These are phyloP conservation scores for Yponomeuta cagnagella DNA, from an alignment of 2,888 invertebrate genomes.

Conservation along the genomic window DNA sequence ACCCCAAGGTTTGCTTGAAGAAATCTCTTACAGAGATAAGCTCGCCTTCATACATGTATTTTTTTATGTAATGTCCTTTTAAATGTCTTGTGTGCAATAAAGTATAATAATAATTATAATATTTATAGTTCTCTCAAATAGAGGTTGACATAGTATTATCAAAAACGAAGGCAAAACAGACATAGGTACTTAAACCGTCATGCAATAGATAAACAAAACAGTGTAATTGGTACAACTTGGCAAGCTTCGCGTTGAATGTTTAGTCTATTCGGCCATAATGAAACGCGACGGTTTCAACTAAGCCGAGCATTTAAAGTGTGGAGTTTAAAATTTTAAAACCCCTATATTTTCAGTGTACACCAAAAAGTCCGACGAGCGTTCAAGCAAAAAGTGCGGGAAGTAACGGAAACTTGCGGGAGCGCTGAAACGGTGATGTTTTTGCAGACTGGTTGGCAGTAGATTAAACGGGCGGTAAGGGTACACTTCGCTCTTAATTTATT, in stretches of 20 bases:
- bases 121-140: too few relatives aligned
- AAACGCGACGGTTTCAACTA: neutral
- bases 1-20: too few relatives aligned
- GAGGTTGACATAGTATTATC: too few relatives aligned
- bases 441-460: neutral
- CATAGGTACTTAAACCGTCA: too few relatives aligned
- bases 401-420: neutral
- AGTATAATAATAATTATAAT: too few relatives aligned
- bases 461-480: neutral
- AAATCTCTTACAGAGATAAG: too few relatives aligned
- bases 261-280: neutral
- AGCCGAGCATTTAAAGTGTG: neutral
- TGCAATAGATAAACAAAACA: neutral
- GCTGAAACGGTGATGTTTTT: neutral
- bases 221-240: neutral
- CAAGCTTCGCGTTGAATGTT: neutral
- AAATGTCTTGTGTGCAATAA: too few relatives aligned
- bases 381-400: neutral
- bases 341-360: neutral
- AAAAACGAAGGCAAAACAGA: too few relatives aligned
- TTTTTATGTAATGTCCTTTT: too few relatives aligned
- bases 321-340: slow-evolving; percentile 1
- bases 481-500: neutral
- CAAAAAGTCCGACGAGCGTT: neutral
- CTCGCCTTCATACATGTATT: too few relatives aligned